Evolutionary conservation across 2,888 invertebrate species (phyloP).

Genomic region (Athrips mouffetella): DNA sequence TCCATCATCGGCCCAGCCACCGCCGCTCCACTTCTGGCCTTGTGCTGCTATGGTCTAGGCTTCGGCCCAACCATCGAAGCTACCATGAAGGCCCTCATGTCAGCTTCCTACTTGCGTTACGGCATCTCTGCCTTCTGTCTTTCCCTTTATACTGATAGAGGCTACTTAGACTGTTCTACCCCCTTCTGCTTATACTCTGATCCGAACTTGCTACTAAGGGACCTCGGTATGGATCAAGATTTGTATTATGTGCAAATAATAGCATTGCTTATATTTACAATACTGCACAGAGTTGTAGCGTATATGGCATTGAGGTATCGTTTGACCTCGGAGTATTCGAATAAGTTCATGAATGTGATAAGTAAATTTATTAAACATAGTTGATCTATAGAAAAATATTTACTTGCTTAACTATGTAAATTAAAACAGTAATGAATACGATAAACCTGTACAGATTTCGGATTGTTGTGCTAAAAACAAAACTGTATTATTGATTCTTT

Average conservation of each 20-base stretch:
- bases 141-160: slow-evolving; percentile 80
- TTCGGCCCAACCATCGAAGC: slow-evolving; percentile 75
- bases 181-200: slow-evolving; percentile 78
- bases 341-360: slow-evolving; percentile 72
- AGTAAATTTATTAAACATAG: slow-evolving; percentile 76
- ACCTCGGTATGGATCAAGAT: slow-evolving; percentile 79
- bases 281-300: slow-evolving; percentile 72
- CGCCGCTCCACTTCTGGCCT: slow-evolving; percentile 75
- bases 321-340: slow-evolving; percentile 76
- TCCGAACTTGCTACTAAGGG: slow-evolving; percentile 79
- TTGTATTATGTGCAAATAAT: slow-evolving; percentile 76
- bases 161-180: slow-evolving; percentile 78
- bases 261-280: slow-evolving; percentile 75
- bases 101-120: slow-evolving; percentile 81
- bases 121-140: slow-evolving; percentile 80
- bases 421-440: too few relatives aligned
- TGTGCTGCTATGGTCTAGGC: slow-evolving; percentile 81
- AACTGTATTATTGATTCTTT: too few relatives aligned
- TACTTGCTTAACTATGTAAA: too few relatives aligned
- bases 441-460: too few relatives aligned
- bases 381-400: too few relatives aligned
- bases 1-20: slow-evolving; percentile 78
- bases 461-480: too few relatives aligned
- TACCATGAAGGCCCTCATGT: slow-evolving; percentile 76
- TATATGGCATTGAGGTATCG: slow-evolving; percentile 78